Evolutionary conservation across 2,113 vertebrate species (phyloP).

Genomic region (Nothocercus julius): DNA sequence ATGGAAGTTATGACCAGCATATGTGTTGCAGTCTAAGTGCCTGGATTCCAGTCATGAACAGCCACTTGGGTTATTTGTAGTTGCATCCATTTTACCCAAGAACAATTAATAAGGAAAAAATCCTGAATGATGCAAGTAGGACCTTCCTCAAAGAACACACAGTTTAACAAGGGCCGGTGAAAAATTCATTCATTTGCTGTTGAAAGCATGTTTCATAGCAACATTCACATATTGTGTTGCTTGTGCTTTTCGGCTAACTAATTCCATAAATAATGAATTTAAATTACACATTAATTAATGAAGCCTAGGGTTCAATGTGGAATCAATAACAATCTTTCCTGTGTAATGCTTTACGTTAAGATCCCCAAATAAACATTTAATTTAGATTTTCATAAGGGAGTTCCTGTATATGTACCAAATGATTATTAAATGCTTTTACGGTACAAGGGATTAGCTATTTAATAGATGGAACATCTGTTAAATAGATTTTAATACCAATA

Average conservation of each 20-base stretch:
- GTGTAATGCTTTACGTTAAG: constrained; percentile 31
- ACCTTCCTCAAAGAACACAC: constrained; percentile 16
- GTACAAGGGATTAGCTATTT: constrained; percentile 19
- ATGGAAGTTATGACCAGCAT: neutral
- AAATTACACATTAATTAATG: constrained; percentile 49
- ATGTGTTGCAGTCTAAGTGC: neutral
- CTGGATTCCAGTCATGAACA: constrained; percentile 30
- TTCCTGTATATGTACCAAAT: constrained; percentile 6
- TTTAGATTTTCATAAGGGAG: constrained; percentile 28
- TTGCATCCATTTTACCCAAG: constrained; percentile 26
- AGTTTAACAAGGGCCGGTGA: constrained; percentile 24
- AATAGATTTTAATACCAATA: constrained; percentile 10
- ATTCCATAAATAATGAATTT: constrained; percentile 67
- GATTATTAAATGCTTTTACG: constrained; percentile 24
- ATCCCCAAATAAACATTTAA: constrained; percentile 39
- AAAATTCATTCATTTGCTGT: constrained; percentile 27
- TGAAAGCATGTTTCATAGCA: neutral
- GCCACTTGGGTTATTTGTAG: constrained; percentile 32
- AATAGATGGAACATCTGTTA: constrained; percentile 4
- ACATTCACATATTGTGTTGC: neutral
- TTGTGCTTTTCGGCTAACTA: constrained; percentile 33
- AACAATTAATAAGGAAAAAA: constrained; percentile 55
- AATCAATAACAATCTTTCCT: constrained; percentile 46
- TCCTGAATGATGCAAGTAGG: constrained; percentile 44
- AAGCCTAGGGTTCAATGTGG: constrained; percentile 6